Base-by-base conservation (phyloP, 2,888 invertebrate genomes). In the Onchidella celtica region DNA sequence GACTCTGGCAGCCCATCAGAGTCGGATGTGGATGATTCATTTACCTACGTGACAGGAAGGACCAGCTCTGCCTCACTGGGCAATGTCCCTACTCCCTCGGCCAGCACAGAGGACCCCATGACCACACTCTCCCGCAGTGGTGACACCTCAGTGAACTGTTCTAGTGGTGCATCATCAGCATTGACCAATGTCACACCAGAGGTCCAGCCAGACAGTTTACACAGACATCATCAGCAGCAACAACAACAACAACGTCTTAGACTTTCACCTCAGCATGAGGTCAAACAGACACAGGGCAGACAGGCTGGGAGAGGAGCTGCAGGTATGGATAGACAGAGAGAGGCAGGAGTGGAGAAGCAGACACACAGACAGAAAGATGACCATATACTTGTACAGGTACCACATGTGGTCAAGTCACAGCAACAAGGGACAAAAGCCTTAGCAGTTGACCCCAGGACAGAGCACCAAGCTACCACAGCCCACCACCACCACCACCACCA, bases 381-480 rank as follows among this genome's bases (percentile, higher is more conserved):
- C 14, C 73, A 61, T 38, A 73, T 73, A 27, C 36, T 73, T 36
- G 36, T 73, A 36, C 59, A 73, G 61, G 4, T 36, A 24, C 32
- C 61, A 24, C 73, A 61, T 73, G 61, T 73, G 1, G 38, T 73
- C 0, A 73, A 59, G 3, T 6, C 47, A 11, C 47, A 47, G 47
- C 6, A 17, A 47, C 47, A 47, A 47, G 47, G 47, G 9, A 47
- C 6, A 17, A 47, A 6, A 47, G 6, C 47, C 17, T 6, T 47
- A 47, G 47, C 9, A 11, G 47, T 11, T 6, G 17, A 17, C 6
- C 47, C 47, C 6, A 17, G 6, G 9, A 47, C 9, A 11, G 47
- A 47, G 47, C n/a, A n/a, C n/a, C n/a, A n/a, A n/a, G n/a, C n/a
- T n/a, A 3, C 17, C 79, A 61, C 80, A 76, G 79, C 55, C 81